Evolutionary conservation across 2,797 vertebrate genomes (phyloP), one percentile per base, ranked within the genome.

Genomic region (Tachyglossus aculeatus): DNA sequence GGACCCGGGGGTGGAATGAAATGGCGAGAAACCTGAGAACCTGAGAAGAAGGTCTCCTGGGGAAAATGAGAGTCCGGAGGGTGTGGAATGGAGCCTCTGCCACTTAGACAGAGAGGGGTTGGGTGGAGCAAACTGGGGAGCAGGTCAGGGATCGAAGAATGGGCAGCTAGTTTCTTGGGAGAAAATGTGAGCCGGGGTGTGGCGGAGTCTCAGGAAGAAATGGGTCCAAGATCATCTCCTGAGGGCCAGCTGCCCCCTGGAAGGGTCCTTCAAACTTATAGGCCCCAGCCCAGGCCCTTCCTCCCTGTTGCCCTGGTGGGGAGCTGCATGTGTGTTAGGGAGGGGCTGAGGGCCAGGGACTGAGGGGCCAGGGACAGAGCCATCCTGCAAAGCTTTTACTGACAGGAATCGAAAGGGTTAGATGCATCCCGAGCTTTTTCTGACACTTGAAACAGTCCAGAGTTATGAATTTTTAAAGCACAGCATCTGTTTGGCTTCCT

Each of bases 381-480:
- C 41, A n/a, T 41, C 65, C 37, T 24, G 1, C 8, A 40, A n/a
- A 25, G 48, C 14, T 44, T 21, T 4, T 6, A 48, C 32, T 18
- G 56, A 25, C 29, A 68, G 64, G 71, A 3, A 85, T 66, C 82
- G 82, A 81, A 83, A 88, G 89, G 82, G 81, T 88, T 86, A 79
- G 79, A 65, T 87, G 77, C 52, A 81, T 74, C 69, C 73, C 41
- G 53, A 80, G 90, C 81, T 88, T 89, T 83, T 90, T 86, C 90
- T 86, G 88, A 92, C 90, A 91, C 91, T 91, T 92, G 88, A 90
- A 92, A 92, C 86, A 89, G 90, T 91, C 88, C 89, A 90, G 89
- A 86, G 85, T 81, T 75, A 92, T 91, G 86, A 92, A 93, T 92
- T 92, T 93, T 92, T 93, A 92, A 93, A 89, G 87, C 80, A n/a